phyloP scores from a whole-genome alignment of 2,797 vertebrate genomes.

The Diglossa cyanea region DNA sequence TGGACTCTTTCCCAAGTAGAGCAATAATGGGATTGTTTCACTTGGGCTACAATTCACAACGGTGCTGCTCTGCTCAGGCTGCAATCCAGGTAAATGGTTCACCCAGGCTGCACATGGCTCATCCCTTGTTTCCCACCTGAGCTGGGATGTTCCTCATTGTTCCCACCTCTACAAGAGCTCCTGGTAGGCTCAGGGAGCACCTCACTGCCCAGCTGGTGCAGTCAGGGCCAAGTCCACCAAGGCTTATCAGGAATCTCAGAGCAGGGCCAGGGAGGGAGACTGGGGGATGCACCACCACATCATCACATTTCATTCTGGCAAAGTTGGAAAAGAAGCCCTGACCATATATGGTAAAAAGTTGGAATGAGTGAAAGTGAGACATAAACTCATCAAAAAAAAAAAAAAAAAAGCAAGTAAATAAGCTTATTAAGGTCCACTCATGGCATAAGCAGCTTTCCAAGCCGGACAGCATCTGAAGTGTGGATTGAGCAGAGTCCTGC shows the following conservation, averaged over 20 bases:
- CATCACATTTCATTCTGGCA: neutral
- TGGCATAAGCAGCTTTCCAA: neutral
- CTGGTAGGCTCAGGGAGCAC: neutral
- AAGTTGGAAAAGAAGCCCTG: constrained; percentile 29
- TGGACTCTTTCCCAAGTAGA: neutral
- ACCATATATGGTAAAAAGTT: constrained; percentile 51
- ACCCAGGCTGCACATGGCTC: neutral
- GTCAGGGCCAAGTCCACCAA: neutral
- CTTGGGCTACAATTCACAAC: neutral
- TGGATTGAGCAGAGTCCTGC: neutral
- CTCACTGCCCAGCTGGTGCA: neutral
- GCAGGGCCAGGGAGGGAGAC: neutral
- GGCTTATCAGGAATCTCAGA: neutral
- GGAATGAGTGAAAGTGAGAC: neutral
- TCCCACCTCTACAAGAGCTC: neutral
- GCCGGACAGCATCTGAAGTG: neutral
- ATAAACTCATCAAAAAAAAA: neutral
- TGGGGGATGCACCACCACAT: neutral
- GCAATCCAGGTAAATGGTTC: neutral
- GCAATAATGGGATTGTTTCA: neutral
- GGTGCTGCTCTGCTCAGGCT: neutral
- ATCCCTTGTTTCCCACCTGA: neutral
- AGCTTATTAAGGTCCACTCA: neutral
- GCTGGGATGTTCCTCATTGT: neutral
- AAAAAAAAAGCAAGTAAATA: neutral